Conservation (phyloP, 2,113 vertebrate genomes). For the Mirounga angustirostris region DNA sequence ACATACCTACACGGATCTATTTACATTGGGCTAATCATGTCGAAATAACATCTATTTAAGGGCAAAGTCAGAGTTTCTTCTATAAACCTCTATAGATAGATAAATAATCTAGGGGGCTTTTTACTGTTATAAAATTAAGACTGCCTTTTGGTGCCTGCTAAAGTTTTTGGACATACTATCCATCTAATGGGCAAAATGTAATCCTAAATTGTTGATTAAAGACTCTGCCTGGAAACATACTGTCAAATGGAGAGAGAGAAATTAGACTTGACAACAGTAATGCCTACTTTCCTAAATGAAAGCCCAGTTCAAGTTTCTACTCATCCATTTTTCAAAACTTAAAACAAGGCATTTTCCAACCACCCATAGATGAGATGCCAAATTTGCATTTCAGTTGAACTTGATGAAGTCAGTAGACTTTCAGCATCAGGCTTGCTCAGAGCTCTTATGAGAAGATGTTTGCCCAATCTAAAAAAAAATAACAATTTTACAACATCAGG, state of each 20-base stretch:
- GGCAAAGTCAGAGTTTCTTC: conserved; percentile 86
- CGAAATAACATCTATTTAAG: conserved; percentile 84
- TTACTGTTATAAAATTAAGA: conserved; percentile 71
- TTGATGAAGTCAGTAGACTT: conserved; percentile 59
- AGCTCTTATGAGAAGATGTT: background rate
- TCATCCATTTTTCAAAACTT: conserved; percentile 85
- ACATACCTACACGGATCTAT: conserved; percentile 68
- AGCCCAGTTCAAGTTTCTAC: conserved; percentile 88
- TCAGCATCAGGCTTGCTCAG: background rate
- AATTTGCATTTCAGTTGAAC: conserved; percentile 82
- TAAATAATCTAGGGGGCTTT: conserved; percentile 81
- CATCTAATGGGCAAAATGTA: conserved; percentile 84
- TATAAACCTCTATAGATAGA: conserved; percentile 85
- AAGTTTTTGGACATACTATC: conserved; percentile 78
- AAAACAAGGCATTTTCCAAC: conserved; percentile 82
- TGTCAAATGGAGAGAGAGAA: conserved; percentile 85
- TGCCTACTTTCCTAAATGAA: conserved; percentile 86
- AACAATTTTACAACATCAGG: background rate
- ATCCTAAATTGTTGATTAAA: conserved; percentile 87
- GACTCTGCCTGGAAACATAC: conserved; percentile 83
- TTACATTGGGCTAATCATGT: conserved; percentile 88
- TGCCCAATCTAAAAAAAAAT: background rate
- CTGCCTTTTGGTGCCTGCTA: conserved; percentile 73
- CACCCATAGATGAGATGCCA: conserved; percentile 85
- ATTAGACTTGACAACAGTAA: conserved; percentile 89